Conservation (phyloP, 2,113 vertebrate genomes). For the Nothoprocta perdicaria region DNA sequence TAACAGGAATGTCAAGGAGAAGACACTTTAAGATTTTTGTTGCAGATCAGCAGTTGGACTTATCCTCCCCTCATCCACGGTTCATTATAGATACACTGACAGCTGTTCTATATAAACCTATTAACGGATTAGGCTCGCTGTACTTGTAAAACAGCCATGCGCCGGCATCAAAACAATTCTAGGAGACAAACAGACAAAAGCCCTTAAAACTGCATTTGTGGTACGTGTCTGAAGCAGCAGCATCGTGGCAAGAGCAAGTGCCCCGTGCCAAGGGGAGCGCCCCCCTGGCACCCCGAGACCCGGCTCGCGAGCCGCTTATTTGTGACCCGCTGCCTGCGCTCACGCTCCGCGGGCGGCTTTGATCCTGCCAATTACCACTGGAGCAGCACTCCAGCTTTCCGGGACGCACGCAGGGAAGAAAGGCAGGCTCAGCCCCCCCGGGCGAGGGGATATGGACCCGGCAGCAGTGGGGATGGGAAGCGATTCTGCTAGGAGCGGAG, state of each 20-base stretch:
- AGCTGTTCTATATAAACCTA: constrained; percentile 41
- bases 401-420: constrained; percentile 34
- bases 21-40: constrained; percentile 56
- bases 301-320: constrained; percentile 45
- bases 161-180: constrained; percentile 52
- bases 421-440: constrained; percentile 31
- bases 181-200: constrained; percentile 61
- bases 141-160: constrained; percentile 44
- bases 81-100: constrained; percentile 1
- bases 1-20: constrained; percentile 54
- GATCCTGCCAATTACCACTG: constrained; percentile 65
- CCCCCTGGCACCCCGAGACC: constrained; percentile 11
- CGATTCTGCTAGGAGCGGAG: constrained; percentile 37
- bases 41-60: constrained; percentile 49
- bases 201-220: constrained; percentile 26
- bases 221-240: constrained; percentile 2
- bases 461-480: constrained; percentile 39
- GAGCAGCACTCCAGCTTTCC: constrained; percentile 65
- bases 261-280: background rate
- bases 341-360: constrained; percentile 66
- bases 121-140: constrained; percentile 53
- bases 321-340: constrained; percentile 53
- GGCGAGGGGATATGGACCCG: constrained; percentile 3
- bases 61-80: background rate
- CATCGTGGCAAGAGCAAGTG: background rate